A percentile compares a stretch with the other conserved stretches of the same genome.
Conservation (phyloP, 2,888 invertebrate genomes). For the Nemurella pictetii region DNA sequence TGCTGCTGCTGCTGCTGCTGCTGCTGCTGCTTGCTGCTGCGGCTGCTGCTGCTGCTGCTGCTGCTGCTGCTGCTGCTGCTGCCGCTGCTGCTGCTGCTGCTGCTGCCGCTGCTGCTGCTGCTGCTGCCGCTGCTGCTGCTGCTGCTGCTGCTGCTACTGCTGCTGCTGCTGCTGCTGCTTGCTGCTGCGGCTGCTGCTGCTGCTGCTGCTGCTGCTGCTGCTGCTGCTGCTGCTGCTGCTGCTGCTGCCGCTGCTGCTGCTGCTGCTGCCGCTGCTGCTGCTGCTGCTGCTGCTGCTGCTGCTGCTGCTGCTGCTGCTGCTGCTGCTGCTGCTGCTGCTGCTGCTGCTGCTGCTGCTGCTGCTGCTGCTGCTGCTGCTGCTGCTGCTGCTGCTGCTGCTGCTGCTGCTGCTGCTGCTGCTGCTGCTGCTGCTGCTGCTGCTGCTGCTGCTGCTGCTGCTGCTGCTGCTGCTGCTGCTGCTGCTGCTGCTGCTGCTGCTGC, state of each 20-base stretch:
- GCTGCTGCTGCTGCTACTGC: slow-evolving; percentile 52
- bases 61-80: too few relatives aligned
- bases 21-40: too few relatives aligned
- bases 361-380: slow-evolving; percentile 33
- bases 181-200: too few relatives aligned
- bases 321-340: slow-evolving; percentile 53
- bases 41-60: too few relatives aligned
- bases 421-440: slow-evolving; percentile 1
- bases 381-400: slow-evolving; percentile 15
- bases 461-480: not conserved
- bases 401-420: slow-evolving; percentile 11
- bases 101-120: not conserved
- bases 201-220: slow-evolving; percentile 50
- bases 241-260: slow-evolving; percentile 50
- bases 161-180: too few relatives aligned
- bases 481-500: slow-evolving; percentile 49
- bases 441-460: not conserved
- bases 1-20: too few relatives aligned
- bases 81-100: too few relatives aligned
- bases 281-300: slow-evolving; percentile 14
- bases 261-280: slow-evolving; percentile 27
- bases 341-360: slow-evolving; percentile 56
- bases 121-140: slow-evolving; percentile 45
- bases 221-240: slow-evolving; percentile 56
- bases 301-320: slow-evolving; percentile 48